phyloP scores from a whole-genome alignment of 2,113 vertebrate species.

The Rutilus rutilus region DNA sequence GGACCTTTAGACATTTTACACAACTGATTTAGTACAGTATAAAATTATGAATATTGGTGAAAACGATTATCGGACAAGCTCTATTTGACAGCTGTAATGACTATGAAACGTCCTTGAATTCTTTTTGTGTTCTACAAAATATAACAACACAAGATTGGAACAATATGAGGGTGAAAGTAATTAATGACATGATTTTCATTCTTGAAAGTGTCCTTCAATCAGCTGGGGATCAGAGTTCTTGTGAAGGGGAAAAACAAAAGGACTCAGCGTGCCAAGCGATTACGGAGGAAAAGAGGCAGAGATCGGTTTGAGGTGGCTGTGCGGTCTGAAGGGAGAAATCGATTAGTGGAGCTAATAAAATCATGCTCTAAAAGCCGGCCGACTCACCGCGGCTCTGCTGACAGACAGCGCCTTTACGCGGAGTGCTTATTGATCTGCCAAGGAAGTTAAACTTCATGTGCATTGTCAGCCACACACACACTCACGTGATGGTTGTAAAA shows the following conservation, averaged over 20 bases:
- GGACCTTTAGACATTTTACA: too few species aligned
- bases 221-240: not conserved
- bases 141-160: too few species aligned
- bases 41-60: not conserved
- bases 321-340: slow-evolving; percentile 40
- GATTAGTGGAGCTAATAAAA: slow-evolving; percentile 51
- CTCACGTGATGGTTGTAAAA: not conserved
- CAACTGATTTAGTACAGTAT: not conserved
- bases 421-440: slow-evolving; percentile 51
- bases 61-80: not conserved
- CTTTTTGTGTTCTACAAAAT: not conserved
- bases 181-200: not conserved
- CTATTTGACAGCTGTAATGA: not conserved
- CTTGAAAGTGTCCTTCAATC: slow-evolving; percentile 3
- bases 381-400: slow-evolving; percentile 22
- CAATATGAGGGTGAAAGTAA: not conserved
- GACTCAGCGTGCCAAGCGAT: slow-evolving; percentile 11
- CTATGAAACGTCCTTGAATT: too few species aligned
- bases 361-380: slow-evolving; percentile 19
- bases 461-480: slow-evolving; percentile 42
- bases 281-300: not conserved
- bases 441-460: slow-evolving; percentile 44
- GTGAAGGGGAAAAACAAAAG: slow-evolving; percentile 19
- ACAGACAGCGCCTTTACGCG: slow-evolving; percentile 35
- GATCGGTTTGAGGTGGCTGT: not conserved